These are phyloP conservation scores for Microchirus variegatus DNA, from an alignment of 2,797 vertebrate species.

Conservation along the genomic window DNA sequence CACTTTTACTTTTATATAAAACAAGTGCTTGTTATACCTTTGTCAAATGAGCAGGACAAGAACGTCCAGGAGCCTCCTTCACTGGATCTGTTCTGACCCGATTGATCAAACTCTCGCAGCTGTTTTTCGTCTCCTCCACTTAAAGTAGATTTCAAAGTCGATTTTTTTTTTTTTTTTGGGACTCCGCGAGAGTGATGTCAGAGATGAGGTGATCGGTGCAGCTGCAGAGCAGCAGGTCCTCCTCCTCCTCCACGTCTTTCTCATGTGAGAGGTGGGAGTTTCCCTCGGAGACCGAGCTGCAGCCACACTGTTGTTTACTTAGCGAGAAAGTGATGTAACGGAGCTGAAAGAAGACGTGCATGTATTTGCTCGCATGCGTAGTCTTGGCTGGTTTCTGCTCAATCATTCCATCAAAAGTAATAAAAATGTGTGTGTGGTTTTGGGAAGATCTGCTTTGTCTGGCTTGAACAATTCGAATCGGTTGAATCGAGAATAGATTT, in stretches of 20 bases:
- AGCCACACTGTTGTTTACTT: slow-evolving; percentile 52
- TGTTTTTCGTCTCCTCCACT: no score
- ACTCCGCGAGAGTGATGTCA: slow-evolving; percentile 53
- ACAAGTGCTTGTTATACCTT: no score
- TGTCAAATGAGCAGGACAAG: no score
- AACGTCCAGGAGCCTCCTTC: not conserved
- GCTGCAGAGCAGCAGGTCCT: slow-evolving; percentile 39
- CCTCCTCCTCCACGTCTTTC: not conserved
- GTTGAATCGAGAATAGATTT: no score
- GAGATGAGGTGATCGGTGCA: slow-evolving; percentile 54
- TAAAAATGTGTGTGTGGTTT: slow-evolving; percentile 3
- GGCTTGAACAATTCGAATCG: slow-evolving; percentile 20
- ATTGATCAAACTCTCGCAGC: not conserved
- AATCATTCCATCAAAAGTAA: slow-evolving; percentile 52
- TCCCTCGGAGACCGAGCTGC: slow-evolving; percentile 44
- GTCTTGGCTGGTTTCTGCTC: slow-evolving; percentile 28
- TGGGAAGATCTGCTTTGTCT: slow-evolving; percentile 44
- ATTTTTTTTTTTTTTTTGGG: slow-evolving; percentile 40
- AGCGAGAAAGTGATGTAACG: slow-evolving; percentile 59
- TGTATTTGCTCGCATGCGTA: slow-evolving; percentile 21
- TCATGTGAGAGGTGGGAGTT: slow-evolving; percentile 24
- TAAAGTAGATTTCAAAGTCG: no score
- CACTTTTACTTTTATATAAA: no score
- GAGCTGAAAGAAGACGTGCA: slow-evolving; percentile 41
- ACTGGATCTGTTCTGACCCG: not conserved